Conservation (phyloP, 1,140 invertebrate genomes). For the Bombus superbus region DNA sequence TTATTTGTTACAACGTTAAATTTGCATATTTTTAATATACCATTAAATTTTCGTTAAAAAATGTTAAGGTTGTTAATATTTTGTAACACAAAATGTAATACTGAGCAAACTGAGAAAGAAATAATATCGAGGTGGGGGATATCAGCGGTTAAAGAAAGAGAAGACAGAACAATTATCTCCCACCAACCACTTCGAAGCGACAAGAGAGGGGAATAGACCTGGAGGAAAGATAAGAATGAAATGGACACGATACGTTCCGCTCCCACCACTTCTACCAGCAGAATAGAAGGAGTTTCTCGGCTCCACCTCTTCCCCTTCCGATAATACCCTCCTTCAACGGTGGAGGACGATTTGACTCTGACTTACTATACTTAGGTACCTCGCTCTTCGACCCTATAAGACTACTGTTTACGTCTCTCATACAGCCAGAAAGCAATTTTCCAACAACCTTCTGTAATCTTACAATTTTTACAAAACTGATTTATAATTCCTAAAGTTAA, state of each 20-base stretch:
- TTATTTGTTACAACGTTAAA: neutral
- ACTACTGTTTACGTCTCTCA: neutral
- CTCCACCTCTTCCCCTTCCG: conserved; percentile 61
- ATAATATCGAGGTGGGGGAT: neutral
- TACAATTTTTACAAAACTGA: neutral
- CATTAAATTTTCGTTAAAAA: neutral
- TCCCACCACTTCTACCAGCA: conserved; percentile 44
- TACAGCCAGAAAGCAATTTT: neutral
- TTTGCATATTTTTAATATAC: neutral
- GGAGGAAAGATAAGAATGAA: conserved; percentile 55
- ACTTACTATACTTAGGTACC: neutral
- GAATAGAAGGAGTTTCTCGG: conserved; percentile 40
- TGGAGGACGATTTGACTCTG: neutral
- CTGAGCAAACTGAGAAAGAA: neutral
- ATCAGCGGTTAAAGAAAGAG: conserved; percentile 11
- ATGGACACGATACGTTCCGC: conserved; percentile 49
- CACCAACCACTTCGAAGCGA: conserved; percentile 7
- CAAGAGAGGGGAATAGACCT: conserved; percentile 15
- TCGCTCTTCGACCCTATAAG: neutral
- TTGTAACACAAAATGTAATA: neutral
- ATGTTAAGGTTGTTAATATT: neutral
- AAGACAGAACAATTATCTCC: conserved; percentile 14
- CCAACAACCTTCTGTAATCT: neutral
- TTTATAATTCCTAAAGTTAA: neutral
- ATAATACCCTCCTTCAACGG: conserved; percentile 8